Percentiles rank a stretch among this genome's conserved stretches.
Conservation (phyloP, 1,140 invertebrate species). For the Monochamus saltuarius region DNA sequence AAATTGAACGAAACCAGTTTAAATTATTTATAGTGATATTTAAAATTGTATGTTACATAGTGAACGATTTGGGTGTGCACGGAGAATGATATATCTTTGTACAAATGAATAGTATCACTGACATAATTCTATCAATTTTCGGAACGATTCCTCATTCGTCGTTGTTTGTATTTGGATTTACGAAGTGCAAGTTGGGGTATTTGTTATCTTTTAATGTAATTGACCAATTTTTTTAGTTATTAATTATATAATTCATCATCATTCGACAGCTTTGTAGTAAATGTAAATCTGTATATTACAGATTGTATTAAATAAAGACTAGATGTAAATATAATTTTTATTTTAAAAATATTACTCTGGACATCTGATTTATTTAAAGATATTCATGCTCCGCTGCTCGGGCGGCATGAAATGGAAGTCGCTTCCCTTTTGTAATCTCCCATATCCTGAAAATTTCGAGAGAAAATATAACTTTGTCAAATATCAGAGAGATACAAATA, state of each 20-base stretch:
- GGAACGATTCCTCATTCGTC: neutral
- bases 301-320: constrained; percentile 19
- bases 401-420: too few species aligned
- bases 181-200: constrained; percentile 6
- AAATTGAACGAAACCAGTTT: neutral
- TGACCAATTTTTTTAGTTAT: constrained; percentile 6
- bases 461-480: too few species aligned
- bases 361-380: too few species aligned
- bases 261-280: constrained; percentile 9
- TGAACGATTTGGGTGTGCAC: constrained; percentile 1
- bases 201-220: constrained; percentile 4
- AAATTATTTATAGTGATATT: constrained; percentile 15
- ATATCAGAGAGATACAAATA: too few species aligned
- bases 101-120: constrained; percentile 9
- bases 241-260: constrained; percentile 1
- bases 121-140: neutral
- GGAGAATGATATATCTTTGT: constrained; percentile 9
- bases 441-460: too few species aligned
- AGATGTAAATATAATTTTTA: neutral
- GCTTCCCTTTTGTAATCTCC: too few species aligned
- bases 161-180: constrained; percentile 13
- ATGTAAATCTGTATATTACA: constrained; percentile 23
- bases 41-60: constrained; percentile 13
- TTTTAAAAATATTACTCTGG: too few species aligned
- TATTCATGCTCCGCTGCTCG: too few species aligned